Evolutionary conservation across 2,888 invertebrate species (phyloP).

Genomic region (Agonopterix subpropinquella): DNA sequence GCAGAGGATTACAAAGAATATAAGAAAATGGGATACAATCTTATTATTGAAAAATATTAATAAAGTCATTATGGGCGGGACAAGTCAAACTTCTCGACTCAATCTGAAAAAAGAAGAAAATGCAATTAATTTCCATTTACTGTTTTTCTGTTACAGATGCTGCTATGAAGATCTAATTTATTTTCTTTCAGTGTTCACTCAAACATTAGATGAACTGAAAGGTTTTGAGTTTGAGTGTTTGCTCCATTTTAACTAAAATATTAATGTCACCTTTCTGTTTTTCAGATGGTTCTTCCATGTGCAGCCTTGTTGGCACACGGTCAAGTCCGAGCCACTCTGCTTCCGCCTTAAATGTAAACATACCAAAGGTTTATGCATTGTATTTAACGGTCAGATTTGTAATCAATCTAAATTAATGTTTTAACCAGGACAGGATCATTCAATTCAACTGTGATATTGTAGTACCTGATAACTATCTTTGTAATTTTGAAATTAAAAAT

Average conservation of each 20-base stretch:
- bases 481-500: constrained; percentile 2
- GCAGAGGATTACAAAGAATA: background rate
- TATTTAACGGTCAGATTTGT: constrained; percentile 33
- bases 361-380: constrained; percentile 45
- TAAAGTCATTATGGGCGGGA: constrained; percentile 11
- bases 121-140: constrained; percentile 52
- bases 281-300: constrained; percentile 72
- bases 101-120: constrained; percentile 59
- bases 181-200: constrained; percentile 57
- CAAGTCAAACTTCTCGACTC: constrained; percentile 36
- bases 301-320: constrained; percentile 79
- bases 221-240: constrained; percentile 63
- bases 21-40: background rate
- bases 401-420: constrained; percentile 14
- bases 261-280: constrained; percentile 71
- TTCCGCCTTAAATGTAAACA: constrained; percentile 75
- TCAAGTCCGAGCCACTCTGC: constrained; percentile 79
- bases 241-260: constrained; percentile 33
- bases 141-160: constrained; percentile 71
- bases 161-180: constrained; percentile 61
- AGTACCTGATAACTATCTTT: constrained; percentile 4
- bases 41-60: constrained; percentile 1
- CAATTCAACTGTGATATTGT: constrained; percentile 22
- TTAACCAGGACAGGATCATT: constrained; percentile 3
- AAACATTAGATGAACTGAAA: constrained; percentile 30